A percentile compares a stretch with the other conserved stretches of the same genome.
These are phyloP conservation scores for Tortrix viridana DNA, from an alignment of 2,888 invertebrate genomes.

Conservation along the genomic window DNA sequence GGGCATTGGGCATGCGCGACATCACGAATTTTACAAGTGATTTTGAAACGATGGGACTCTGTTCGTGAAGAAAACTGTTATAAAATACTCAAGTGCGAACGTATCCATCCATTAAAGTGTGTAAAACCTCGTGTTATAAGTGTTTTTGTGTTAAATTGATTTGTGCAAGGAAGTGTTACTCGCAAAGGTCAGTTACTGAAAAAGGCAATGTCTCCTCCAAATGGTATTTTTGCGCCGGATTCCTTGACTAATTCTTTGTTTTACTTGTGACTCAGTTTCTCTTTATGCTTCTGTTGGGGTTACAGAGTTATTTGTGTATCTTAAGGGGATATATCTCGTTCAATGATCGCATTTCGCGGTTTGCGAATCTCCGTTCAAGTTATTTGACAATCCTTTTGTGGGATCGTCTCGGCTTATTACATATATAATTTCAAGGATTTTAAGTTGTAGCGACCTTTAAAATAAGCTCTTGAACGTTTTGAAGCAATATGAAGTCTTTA, in stretches of 20 bases:
- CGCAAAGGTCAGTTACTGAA: constrained; percentile 69
- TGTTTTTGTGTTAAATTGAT: constrained; percentile 57
- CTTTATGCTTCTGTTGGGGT: constrained; percentile 22
- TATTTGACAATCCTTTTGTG: constrained; percentile 33
- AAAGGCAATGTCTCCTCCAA: constrained; percentile 55
- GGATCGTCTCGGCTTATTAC: constrained; percentile 24
- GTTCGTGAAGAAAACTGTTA: constrained; percentile 56
- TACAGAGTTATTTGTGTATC: constrained; percentile 26
- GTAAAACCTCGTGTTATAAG: constrained; percentile 51
- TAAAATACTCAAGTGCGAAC: constrained; percentile 52
- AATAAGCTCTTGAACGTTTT: constrained; percentile 7
- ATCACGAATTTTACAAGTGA: constrained; percentile 72
- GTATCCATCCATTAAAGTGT: constrained; percentile 46
- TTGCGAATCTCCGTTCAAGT: constrained; percentile 21
- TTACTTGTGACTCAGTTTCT: constrained; percentile 45
- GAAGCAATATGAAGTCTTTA: constrained; percentile 6
- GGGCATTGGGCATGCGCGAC: constrained; percentile 82
- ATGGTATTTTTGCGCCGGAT: constrained; percentile 67
- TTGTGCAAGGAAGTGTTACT: constrained; percentile 64
- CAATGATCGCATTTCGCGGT: constrained; percentile 19
- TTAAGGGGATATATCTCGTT: constrained; percentile 14
- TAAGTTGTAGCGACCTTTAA: constrained; percentile 14
- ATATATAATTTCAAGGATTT: constrained; percentile 30
- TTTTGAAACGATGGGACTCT: constrained; percentile 73
- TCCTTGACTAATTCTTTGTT: constrained; percentile 60